Conservation (phyloP, 2,888 invertebrate species). For the Eupithecia subumbrata region DNA sequence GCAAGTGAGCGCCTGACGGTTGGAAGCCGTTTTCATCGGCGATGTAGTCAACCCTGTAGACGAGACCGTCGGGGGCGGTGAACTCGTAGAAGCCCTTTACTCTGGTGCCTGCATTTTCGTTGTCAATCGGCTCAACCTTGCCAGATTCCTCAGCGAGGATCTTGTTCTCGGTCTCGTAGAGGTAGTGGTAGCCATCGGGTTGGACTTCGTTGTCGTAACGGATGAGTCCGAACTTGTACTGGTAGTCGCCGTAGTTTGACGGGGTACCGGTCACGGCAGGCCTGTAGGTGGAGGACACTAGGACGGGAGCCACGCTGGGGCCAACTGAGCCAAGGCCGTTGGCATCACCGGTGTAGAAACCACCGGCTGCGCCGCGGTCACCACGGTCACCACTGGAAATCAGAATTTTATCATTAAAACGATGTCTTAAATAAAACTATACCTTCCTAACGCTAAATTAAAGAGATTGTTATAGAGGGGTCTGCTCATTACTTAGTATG, state of each 20-base stretch:
- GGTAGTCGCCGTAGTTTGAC: conserved; percentile 52
- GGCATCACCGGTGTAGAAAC: conserved; percentile 50
- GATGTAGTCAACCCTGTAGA: conserved; percentile 78
- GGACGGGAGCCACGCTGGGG: conserved; percentile 35
- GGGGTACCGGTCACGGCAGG: conserved; percentile 16
- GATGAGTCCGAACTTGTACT: conserved; percentile 75
- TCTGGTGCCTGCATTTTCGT: conserved; percentile 61
- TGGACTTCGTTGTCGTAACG: conserved; percentile 68
- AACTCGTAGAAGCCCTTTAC: conserved; percentile 76
- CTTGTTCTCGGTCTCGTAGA: conserved; percentile 80
- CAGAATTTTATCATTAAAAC: not conserved
- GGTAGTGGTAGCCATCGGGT: conserved; percentile 76
- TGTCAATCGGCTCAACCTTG: conserved; percentile 66
- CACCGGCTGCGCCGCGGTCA: conserved; percentile 56
- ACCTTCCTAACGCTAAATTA: not conserved
- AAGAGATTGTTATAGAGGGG: not conserved
- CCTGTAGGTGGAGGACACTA: not conserved
- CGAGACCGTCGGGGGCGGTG: conserved; percentile 73
- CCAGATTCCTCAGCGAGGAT: conserved; percentile 78
- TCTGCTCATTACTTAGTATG: not conserved
- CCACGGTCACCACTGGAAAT: conserved; percentile 43
- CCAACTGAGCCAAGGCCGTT: conserved; percentile 26
- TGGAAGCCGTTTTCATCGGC: conserved; percentile 78
- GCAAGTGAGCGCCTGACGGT: conserved; percentile 69
- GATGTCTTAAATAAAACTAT: not conserved